These are phyloP conservation scores for Tangara arthus DNA, from an alignment of 2,797 vertebrate genomes.

Conservation along the genomic window DNA sequence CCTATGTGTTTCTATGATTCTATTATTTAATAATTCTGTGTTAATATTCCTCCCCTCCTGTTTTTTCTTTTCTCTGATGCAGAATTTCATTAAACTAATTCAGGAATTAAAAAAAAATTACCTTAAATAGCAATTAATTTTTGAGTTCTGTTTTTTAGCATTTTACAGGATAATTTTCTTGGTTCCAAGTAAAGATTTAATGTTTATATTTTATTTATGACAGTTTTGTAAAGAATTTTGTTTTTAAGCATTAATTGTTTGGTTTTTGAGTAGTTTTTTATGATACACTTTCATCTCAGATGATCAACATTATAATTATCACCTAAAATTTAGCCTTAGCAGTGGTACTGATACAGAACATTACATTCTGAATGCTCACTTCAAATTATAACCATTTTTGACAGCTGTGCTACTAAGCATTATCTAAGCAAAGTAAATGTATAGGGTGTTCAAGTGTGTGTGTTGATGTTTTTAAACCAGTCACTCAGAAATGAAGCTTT, in stretches of 20 bases:
- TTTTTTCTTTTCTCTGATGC: neutral
- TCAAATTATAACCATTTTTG: constrained; percentile 72
- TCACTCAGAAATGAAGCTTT: constrained; percentile 22
- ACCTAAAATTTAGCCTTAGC: constrained; percentile 65
- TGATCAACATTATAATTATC: constrained; percentile 64
- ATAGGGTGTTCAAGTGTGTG: constrained; percentile 34
- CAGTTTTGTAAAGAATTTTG: constrained; percentile 1
- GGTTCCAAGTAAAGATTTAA: neutral
- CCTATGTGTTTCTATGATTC: neutral
- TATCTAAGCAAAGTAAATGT: constrained; percentile 62
- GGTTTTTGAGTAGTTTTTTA: constrained; percentile 47
- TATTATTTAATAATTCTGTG: neutral
- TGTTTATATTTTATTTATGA: constrained; percentile 30
- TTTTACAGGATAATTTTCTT: constrained; percentile 5
- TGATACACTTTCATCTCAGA: constrained; percentile 59
- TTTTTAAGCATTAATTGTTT: constrained; percentile 42
- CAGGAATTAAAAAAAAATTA: neutral
- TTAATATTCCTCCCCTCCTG: neutral
- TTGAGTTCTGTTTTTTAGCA: neutral
- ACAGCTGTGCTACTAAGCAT: constrained; percentile 61
- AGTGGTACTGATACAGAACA: constrained; percentile 54
- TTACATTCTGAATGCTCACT: constrained; percentile 59
- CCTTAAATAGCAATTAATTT: constrained; percentile 27
- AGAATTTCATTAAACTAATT: neutral
- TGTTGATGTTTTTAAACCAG: constrained; percentile 18